Base-by-base conservation (phyloP, 2,888 invertebrate genomes). In the Morpho achilles region DNA sequence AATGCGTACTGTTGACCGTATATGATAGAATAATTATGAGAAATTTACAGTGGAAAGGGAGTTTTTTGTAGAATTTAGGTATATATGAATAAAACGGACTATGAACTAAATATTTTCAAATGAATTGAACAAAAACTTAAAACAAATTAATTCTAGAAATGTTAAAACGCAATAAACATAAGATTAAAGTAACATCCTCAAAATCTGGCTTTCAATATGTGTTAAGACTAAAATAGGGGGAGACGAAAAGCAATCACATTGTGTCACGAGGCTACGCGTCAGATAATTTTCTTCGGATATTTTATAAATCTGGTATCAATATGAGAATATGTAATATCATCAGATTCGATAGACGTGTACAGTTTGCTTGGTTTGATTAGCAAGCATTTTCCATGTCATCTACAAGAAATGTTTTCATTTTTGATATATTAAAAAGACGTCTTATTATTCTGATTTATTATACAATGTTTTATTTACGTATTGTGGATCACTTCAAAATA, bases 211-310 rank as follows among this genome's bases (percentile, higher is more conserved):
- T 75, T 75, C 73, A 77, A 77, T 73, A 74, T 69, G 74, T 77
- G 81, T 79, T 78, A 77, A 79, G 76, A 79, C 69, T 75, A 72
- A 75, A 75, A 77, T 74, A 77, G 67, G 72, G 74, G 71, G 73
- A 46, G 73, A 77, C 75, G 80, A 78, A 78, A 79, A 77, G 67
- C 79, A 80, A 83, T 84, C 79, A 82, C 71, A 77, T 79, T 79
- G 79, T 79, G 79, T 75, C 75, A 76, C 75, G 76, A 73, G 71
- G 67, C 73, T 72, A 75, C 71, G 71, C 71, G 71, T 67, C 74
- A 70, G 72, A 82, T 83, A 77, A 83, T 82, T 79, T 79, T 82
- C 74, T 71, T 76, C 74, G 75, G 74, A 77, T 78, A 76, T 82
- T 77, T 78, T 74, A 75, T 79, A 79, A 81, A 74, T 80, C 76